Evolutionary conservation across 2,113 vertebrate species (phyloP), one percentile per base, ranked within the genome.

Genomic region (Rhinogobius similis): DNA sequence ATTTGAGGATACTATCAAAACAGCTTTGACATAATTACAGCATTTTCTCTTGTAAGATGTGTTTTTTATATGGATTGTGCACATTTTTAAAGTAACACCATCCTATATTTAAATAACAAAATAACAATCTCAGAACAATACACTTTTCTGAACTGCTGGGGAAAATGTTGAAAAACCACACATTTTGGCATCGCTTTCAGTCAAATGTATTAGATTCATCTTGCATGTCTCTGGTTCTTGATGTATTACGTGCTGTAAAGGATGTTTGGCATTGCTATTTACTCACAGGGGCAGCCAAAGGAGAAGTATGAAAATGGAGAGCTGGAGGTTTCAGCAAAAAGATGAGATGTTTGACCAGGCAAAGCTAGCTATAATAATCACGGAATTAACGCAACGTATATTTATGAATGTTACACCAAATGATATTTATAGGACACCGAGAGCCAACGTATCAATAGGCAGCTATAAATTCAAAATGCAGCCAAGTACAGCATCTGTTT

Each of bases 401-500:
- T 55, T 52, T 26, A 56, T 24, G 23, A 56, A 29, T 29, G 26
- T 58, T 27, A 58, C 6, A 58, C 16, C 11, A 61, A 36, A n/a
- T 38, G n/a, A 61, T 61, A 61, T 18, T 69, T 65, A 68, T 67
- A 50, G 46, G 59, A 20, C 24, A 67, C 26, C 16, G 69, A 70
- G 74, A 32, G 63, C 73, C 65, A 82, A 62, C 66, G 62, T 68
- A 65, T 68, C 72, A 68, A 76, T 68, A 44, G 72, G 41, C 7
- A 39, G 65, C 73, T 70, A 43, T 50, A 81, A 81, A 81, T 71
- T 58, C 38, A 26, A 63, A 46, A 64, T 68, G 29, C 21, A 59
- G 87, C 83, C 82, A 84, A 82, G 72, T 80, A 32, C 73, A 23
- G 81, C 86, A 89, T 90, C 88, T 89, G 90, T 90, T 90, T 85